Evolutionary conservation across 2,888 invertebrate genomes (phyloP), one percentile per base, ranked within the genome.

Genomic region (Tetranychus piercei): DNA sequence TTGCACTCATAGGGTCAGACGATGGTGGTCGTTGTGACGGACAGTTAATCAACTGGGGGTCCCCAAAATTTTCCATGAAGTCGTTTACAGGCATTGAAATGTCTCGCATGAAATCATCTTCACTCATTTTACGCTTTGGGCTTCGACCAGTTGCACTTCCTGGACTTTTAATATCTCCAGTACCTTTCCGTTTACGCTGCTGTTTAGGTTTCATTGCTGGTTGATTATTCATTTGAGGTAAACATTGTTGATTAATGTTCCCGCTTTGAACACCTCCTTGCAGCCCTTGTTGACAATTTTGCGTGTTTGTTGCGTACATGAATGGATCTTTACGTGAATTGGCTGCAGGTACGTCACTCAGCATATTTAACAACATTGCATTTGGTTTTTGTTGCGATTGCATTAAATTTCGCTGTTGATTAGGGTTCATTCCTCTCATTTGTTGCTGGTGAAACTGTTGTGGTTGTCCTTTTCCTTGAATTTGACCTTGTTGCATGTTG

Each of bases 71-170:
- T 22, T 78, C 79, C 67, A 73, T 75, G 22, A 76, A 76, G 67
- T 79, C 79, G 20, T 72, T 74, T 73, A 78, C 78, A 20, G 78
- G 77, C 3, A 76, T 78, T 6, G 78, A 76, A 34, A 78, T 69
- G 73, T 79, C 79, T 44, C 78, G 76, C 34, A 74, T 72, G 44
- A 76, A 73, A 74, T 80, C 80, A 65, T 80, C 80, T 67, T 80
- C 80, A 74, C 79, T 79, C 73, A 80, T 65, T 77, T 81, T 80
- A 71, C 81, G 80, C 76, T 82, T 82, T 1, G 82, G 82, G 77
- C 82, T 82, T 74, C 81, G 80, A 3, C 81, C 82, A 0, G 77
- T 77, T 9, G 78, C 75, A 73, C 77, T 76, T 9, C 79, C 79
- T 9, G 81, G 81, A 75, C 80, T 81, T 70, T 81, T 78, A 18